Conservation (phyloP, 2,888 invertebrate genomes). For the Epiblema foenella region DNA sequence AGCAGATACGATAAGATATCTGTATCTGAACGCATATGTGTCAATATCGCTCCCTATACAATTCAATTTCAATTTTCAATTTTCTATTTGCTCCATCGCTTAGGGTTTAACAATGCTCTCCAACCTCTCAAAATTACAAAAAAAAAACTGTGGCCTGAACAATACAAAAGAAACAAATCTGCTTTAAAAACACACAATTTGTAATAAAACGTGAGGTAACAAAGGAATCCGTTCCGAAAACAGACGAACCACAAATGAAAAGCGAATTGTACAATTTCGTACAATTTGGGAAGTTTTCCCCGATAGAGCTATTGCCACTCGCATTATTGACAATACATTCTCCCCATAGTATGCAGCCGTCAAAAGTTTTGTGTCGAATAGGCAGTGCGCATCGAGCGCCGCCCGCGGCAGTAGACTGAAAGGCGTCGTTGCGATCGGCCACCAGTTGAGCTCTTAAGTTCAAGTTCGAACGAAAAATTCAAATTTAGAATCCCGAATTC, state of each 20-base stretch:
- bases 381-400: conserved; percentile 43
- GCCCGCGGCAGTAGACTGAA: conserved; percentile 64
- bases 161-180: not conserved
- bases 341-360: conserved; percentile 5
- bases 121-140: not conserved
- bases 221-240: conserved; percentile 4
- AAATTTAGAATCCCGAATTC: conserved; percentile 42
- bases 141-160: not conserved
- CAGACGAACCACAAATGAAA: conserved; percentile 14
- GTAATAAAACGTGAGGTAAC: not conserved
- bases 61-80: too few species aligned
- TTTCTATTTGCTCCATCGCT: too few species aligned
- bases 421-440: conserved; percentile 64
- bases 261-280: conserved; percentile 19
- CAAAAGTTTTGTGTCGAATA: conserved; percentile 27
- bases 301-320: conserved; percentile 20
- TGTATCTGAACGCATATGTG: too few species aligned
- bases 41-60: too few species aligned
- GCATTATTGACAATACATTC: conserved; percentile 15
- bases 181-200: not conserved
- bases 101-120: too few species aligned
- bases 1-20: too few species aligned
- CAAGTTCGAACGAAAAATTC: conserved; percentile 58
- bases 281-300: conserved; percentile 33
- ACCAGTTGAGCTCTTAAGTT: conserved; percentile 64